phyloP scores from a whole-genome alignment of 2,797 vertebrate species.

The Dallia pectoralis region DNA sequence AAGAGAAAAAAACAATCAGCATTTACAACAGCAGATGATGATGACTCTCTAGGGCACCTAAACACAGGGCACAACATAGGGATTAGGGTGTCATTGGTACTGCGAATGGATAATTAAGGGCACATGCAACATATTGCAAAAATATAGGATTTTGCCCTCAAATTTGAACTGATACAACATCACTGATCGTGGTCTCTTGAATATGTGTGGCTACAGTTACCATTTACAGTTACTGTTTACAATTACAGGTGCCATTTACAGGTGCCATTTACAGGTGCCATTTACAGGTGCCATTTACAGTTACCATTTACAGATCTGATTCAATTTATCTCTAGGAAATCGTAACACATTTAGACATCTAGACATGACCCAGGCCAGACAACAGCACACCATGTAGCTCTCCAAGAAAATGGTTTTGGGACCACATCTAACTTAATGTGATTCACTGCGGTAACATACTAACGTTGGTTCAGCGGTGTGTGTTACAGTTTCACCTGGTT shows the following conservation, averaged over 20 bases:
- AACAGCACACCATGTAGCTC: not conserved
- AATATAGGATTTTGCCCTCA: not conserved
- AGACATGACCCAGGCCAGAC: not conserved
- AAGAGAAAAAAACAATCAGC: not conserved
- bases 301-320: not conserved
- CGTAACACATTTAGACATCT: not conserved
- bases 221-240: not conserved
- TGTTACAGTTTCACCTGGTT: constrained; percentile 74
- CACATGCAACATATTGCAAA: not conserved
- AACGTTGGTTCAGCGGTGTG: not conserved
- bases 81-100: not conserved
- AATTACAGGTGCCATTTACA: not conserved
- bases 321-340: not conserved
- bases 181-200: not conserved
- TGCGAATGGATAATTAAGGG: not conserved
- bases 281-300: not conserved
- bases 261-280: not conserved
- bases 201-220: not conserved
- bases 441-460: constrained; percentile 1
- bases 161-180: not conserved
- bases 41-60: constrained; percentile 3
- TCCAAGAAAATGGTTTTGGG: not conserved
- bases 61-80: not conserved
- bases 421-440: not conserved
- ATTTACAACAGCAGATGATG: constrained; percentile 3